Evolutionary conservation across 2,113 vertebrate genomes (phyloP).

Genomic region (Thunnus maccoyii): DNA sequence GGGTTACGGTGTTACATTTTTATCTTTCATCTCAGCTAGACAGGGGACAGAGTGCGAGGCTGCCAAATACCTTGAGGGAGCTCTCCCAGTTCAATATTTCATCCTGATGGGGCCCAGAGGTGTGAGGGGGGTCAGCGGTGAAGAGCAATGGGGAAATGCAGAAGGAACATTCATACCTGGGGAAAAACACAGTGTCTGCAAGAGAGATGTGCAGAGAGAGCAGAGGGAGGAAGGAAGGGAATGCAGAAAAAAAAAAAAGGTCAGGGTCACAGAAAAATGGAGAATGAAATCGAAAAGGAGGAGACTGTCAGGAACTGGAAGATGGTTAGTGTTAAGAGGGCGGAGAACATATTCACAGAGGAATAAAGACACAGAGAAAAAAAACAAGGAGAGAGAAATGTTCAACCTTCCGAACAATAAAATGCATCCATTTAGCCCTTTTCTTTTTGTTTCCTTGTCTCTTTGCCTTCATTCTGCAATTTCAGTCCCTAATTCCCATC

Average conservation of each 20-base stretch:
- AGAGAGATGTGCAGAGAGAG: slow-evolving; percentile 14
- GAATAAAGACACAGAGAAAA: neutral
- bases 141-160: slow-evolving; percentile 44
- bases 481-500: neutral
- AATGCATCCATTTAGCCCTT: neutral
- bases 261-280: slow-evolving; percentile 31
- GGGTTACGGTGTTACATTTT: slow-evolving; percentile 35
- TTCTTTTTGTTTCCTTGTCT: neutral
- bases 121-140: slow-evolving; percentile 67
- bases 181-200: slow-evolving; percentile 35
- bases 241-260: neutral
- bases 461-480: neutral
- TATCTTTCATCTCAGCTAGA: slow-evolving; percentile 64
- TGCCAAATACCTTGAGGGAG: slow-evolving; percentile 58
- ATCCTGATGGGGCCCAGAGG: slow-evolving; percentile 66
- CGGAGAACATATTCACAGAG: slow-evolving; percentile 3
- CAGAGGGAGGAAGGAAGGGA: neutral
- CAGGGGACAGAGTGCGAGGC: slow-evolving; percentile 25
- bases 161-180: slow-evolving; percentile 46
- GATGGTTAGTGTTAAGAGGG: neutral
- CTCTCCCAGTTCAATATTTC: slow-evolving; percentile 69
- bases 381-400: neutral
- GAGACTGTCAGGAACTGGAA: neutral
- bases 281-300: slow-evolving; percentile 19
- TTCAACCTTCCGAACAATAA: neutral